Conservation (phyloP, 2,797 vertebrate species). For the Onychomys arenicola region DNA sequence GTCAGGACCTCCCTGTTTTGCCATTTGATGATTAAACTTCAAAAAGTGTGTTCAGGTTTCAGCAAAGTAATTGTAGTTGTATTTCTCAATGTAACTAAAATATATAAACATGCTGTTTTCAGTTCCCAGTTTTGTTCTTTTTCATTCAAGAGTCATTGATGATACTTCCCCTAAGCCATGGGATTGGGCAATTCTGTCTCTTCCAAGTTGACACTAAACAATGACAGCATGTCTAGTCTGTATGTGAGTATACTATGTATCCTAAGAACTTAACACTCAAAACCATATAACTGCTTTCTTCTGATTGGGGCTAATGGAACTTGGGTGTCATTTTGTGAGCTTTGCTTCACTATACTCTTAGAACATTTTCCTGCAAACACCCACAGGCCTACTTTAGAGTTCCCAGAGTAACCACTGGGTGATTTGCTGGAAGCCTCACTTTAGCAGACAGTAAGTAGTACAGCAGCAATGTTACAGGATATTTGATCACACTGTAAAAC, state of each 20-base stretch:
- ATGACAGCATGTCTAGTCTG: conserved; percentile 72
- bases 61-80: conserved; percentile 56
- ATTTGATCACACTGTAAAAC: background rate
- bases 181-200: conserved; percentile 77
- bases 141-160: conserved; percentile 74
- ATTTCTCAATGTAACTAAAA: conserved; percentile 71
- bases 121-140: conserved; percentile 76
- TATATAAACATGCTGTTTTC: conserved; percentile 55
- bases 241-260: background rate
- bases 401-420: background rate
- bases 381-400: conserved; percentile 3
- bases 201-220: conserved; percentile 70
- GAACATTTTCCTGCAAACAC: conserved; percentile 25
- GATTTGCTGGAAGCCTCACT: background rate
- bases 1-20: conserved; percentile 54
- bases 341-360: conserved; percentile 34
- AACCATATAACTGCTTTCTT: background rate
- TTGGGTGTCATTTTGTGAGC: background rate
- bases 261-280: background rate
- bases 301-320: background rate
- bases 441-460: background rate
- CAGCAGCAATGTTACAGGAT: background rate
- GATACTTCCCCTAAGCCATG: conserved; percentile 73
- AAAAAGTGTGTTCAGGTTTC: conserved; percentile 55
- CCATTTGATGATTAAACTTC: conserved; percentile 73